A percentile compares a stretch with the other conserved stretches of the same genome.
phyloP scores from a whole-genome alignment of 2,797 vertebrate species.

The Neomorphus geoffroyi region DNA sequence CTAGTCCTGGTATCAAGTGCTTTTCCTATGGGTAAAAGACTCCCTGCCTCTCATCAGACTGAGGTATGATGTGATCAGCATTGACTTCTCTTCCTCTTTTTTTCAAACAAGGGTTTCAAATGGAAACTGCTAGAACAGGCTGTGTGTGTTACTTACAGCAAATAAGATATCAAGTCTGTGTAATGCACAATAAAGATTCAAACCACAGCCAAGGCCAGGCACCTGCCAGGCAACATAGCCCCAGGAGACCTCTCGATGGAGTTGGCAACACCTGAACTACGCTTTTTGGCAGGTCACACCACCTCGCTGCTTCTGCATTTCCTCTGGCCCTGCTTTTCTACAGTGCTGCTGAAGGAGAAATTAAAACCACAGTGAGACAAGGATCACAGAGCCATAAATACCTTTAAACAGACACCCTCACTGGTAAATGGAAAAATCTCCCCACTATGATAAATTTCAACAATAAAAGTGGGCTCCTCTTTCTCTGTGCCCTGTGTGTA shows the following conservation, averaged over 20 bases:
- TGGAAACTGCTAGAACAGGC: background rate
- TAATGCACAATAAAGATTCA: accelerated
- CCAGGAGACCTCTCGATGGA: background rate
- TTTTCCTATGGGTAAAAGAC: background rate
- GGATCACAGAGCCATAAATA: background rate
- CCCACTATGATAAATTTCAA: accelerated
- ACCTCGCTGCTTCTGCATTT: background rate
- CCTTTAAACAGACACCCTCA: background rate
- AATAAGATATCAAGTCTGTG: background rate
- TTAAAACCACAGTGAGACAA: accelerated
- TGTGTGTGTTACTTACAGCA: background rate
- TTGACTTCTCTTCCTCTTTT: background rate
- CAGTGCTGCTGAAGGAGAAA: accelerated
- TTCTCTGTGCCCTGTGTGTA: accelerated
- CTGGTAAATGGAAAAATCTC: too few relatives aligned
- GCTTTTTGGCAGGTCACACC: too few relatives aligned
- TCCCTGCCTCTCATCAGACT: background rate
- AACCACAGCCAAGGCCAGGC: background rate
- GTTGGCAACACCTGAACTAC: background rate
- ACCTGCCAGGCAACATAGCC: background rate
- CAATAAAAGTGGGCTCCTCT: accelerated
- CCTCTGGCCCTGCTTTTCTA: background rate
- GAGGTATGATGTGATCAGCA: background rate
- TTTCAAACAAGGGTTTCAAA: background rate
- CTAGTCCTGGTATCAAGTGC: background rate